phyloP scores from a whole-genome alignment of 2,888 invertebrate genomes.

The Marasmarcha lunaedactyla region DNA sequence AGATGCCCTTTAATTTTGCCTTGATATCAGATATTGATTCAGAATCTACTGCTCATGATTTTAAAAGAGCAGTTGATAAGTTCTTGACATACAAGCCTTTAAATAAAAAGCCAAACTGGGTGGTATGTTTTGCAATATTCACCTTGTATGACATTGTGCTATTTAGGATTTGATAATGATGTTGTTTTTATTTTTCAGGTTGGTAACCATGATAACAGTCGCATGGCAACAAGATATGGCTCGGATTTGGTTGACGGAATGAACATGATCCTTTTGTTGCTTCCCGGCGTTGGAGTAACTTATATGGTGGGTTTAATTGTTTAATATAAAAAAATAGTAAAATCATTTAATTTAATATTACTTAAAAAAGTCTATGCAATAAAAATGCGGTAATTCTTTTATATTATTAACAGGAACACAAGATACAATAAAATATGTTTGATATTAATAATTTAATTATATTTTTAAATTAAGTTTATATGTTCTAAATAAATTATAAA shows the following conservation, averaged over 20 bases:
- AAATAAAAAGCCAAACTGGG: constrained; percentile 78
- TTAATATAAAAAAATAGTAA: background rate
- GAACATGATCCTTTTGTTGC: constrained; percentile 76
- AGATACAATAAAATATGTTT: no score
- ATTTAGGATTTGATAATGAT: background rate
- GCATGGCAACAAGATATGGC: constrained; percentile 74
- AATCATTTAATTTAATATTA: background rate
- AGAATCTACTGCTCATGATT: constrained; percentile 71
- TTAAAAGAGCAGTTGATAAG: constrained; percentile 71
- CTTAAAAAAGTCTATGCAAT: background rate
- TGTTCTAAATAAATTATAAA: no score
- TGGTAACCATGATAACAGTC: constrained; percentile 76
- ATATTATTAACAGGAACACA: no score
- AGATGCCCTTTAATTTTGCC: constrained; percentile 85
- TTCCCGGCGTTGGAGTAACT: constrained; percentile 82
- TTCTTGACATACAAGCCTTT: constrained; percentile 76
- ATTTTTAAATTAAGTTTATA: no score
- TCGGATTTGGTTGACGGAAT: constrained; percentile 74
- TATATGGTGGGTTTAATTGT: constrained; percentile 59
- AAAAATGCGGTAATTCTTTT: background rate
- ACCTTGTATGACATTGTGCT: background rate
- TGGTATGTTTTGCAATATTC: constrained; percentile 63
- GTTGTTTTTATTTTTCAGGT: constrained; percentile 42
- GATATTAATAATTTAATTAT: no score
- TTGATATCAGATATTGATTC: constrained; percentile 73